Evolutionary conservation across 2,113 vertebrate species (phyloP).

Genomic region (Micronycteris hirsuta): DNA sequence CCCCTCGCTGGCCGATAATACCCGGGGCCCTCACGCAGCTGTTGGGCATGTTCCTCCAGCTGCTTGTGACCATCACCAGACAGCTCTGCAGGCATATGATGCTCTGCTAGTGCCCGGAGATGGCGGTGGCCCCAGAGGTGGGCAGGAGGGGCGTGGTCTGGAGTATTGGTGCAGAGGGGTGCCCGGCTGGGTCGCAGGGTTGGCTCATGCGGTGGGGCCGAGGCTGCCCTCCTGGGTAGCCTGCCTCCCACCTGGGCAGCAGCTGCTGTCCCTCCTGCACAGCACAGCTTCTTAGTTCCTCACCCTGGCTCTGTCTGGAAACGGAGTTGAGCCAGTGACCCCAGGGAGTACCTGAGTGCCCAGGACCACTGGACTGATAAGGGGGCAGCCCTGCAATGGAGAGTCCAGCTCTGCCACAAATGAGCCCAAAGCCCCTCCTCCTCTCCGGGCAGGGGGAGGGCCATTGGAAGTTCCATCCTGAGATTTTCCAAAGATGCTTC

Average conservation of each 20-base stretch:
- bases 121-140: not conserved
- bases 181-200: not conserved
- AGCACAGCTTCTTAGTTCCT: not conserved
- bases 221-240: no score
- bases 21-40: not conserved
- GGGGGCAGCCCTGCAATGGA: fast-evolving
- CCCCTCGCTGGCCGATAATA: not conserved
- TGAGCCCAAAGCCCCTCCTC: no score
- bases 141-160: not conserved
- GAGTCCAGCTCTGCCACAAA: fast-evolving
- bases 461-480: not conserved
- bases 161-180: not conserved
- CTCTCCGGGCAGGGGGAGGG: fast-evolving
- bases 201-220: not conserved
- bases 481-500: not conserved
- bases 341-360: not conserved
- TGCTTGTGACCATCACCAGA: not conserved
- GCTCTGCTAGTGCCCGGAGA: not conserved
- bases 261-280: not conserved
- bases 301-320: no score
- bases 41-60: not conserved
- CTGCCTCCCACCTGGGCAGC: not conserved
- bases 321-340: fast-evolving
- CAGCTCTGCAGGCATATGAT: not conserved
- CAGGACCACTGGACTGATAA: not conserved